These are phyloP conservation scores for Eledona agricola DNA, from an alignment of 2,888 invertebrate genomes.

Conservation along the genomic window DNA sequence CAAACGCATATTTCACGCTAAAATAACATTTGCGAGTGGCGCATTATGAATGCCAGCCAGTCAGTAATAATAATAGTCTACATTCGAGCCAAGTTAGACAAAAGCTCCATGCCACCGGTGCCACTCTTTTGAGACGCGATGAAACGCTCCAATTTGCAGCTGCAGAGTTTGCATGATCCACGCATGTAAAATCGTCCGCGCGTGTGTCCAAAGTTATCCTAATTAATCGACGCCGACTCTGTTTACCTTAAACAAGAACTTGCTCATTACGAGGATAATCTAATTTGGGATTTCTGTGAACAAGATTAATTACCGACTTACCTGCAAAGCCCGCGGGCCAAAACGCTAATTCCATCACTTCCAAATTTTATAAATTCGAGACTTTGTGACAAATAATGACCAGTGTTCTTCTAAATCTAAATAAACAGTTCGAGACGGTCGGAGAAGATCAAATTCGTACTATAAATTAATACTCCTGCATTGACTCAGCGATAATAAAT, in stretches of 20 bases:
- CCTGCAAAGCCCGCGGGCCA: slow-evolving; percentile 4
- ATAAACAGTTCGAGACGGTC: no score
- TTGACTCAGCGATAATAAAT: no score
- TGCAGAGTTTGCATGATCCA: slow-evolving; percentile 6
- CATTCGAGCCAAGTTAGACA: no score
- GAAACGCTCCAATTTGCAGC: slow-evolving; percentile 14
- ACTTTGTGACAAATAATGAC: no score
- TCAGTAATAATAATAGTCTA: no score
- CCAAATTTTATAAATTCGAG: no score
- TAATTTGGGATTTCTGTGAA: slow-evolving; percentile 38
- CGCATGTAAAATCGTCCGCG: slow-evolving; percentile 9
- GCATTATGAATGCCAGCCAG: no score
- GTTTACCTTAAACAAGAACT: slow-evolving; percentile 39
- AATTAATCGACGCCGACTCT: slow-evolving; percentile 35
- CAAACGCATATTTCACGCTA: no score
- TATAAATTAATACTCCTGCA: no score
- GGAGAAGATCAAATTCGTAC: no score
- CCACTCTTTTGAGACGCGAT: slow-evolving; percentile 2
- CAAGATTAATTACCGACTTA: slow-evolving; percentile 37
- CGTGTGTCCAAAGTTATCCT: slow-evolving; percentile 23
- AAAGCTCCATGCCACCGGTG: not conserved
- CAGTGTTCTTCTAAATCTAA: no score
- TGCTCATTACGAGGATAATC: slow-evolving; percentile 34
- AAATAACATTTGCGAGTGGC: no score
- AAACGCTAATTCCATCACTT: slow-evolving; percentile 14